phyloP scores from a whole-genome alignment of 2,888 invertebrate species.

The Drosophila trichaetosa region DNA sequence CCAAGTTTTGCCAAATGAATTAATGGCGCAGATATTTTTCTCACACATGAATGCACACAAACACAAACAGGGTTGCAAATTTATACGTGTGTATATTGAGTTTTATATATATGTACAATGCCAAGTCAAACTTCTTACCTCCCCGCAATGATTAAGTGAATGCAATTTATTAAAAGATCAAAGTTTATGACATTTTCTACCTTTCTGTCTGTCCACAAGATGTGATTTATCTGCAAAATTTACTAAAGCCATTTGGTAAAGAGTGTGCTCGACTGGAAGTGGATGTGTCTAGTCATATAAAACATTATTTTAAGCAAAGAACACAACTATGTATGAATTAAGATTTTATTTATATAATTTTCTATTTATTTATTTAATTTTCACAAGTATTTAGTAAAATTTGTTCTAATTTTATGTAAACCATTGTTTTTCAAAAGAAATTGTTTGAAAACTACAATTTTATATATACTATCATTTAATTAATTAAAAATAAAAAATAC shows the following conservation, averaged over 20 bases:
- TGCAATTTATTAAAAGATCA: constrained; percentile 73
- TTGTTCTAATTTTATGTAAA: background rate
- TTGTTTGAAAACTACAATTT: background rate
- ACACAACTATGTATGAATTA: background rate
- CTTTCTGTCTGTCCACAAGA: constrained; percentile 10
- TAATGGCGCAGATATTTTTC: constrained; percentile 40
- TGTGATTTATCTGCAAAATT: constrained; percentile 42
- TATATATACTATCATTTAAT: background rate
- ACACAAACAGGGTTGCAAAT: constrained; percentile 1
- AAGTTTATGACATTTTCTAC: constrained; percentile 56
- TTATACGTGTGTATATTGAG: constrained; percentile 5
- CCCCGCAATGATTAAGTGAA: constrained; percentile 63
- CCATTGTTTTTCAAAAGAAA: background rate
- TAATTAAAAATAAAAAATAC: background rate
- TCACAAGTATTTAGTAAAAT: background rate
- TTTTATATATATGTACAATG: background rate
- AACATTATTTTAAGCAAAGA: background rate
- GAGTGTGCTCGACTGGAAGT: background rate
- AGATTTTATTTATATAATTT: background rate
- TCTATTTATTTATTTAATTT: background rate
- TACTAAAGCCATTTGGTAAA: background rate
- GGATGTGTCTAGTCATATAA: background rate
- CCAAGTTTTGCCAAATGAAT: constrained; percentile 50
- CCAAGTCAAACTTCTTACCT: constrained; percentile 29
- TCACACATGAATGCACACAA: constrained; percentile 24